Conservation (phyloP, 2,888 invertebrate species). For the Mayetiola destructor region DNA sequence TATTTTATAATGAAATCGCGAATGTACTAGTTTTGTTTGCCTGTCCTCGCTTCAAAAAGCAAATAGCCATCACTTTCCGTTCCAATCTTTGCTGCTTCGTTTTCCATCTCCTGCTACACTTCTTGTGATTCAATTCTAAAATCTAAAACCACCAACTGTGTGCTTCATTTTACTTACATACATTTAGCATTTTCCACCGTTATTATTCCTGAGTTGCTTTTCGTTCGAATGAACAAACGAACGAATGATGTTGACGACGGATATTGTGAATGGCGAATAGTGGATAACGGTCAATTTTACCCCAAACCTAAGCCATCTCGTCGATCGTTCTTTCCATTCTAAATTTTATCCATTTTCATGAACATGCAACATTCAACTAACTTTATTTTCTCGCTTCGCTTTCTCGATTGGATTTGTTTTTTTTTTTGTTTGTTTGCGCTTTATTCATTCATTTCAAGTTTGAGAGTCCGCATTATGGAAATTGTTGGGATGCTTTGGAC, state of each 20-base stretch:
- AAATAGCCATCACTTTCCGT: slow-evolving; percentile 8
- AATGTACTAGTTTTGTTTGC: not conserved
- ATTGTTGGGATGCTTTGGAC: not conserved
- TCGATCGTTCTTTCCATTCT: not conserved
- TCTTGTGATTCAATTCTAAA: not conserved
- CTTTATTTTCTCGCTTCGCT: not conserved
- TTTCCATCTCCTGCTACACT: not conserved
- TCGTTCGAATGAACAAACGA: not conserved
- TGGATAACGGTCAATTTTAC: slow-evolving; percentile 11
- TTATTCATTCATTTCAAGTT: not conserved
- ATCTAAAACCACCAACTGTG: not conserved
- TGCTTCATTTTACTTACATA: slow-evolving; percentile 10
- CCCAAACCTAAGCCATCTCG: not conserved
- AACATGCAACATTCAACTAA: not conserved
- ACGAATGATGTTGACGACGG: too few relatives aligned
- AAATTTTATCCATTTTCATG: not conserved
- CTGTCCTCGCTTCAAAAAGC: slow-evolving; percentile 5
- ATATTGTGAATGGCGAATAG: too few relatives aligned
- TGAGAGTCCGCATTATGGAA: not conserved
- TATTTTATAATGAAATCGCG: slow-evolving; percentile 9
- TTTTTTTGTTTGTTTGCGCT: not conserved
- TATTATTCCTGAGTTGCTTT: not conserved
- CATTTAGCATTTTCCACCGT: slow-evolving; percentile 10
- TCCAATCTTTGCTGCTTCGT: not conserved
- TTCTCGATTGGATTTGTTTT: too few relatives aligned